These are phyloP conservation scores for Phaethornis superciliosus DNA, from an alignment of 2,113 vertebrate genomes.

Conservation along the genomic window DNA sequence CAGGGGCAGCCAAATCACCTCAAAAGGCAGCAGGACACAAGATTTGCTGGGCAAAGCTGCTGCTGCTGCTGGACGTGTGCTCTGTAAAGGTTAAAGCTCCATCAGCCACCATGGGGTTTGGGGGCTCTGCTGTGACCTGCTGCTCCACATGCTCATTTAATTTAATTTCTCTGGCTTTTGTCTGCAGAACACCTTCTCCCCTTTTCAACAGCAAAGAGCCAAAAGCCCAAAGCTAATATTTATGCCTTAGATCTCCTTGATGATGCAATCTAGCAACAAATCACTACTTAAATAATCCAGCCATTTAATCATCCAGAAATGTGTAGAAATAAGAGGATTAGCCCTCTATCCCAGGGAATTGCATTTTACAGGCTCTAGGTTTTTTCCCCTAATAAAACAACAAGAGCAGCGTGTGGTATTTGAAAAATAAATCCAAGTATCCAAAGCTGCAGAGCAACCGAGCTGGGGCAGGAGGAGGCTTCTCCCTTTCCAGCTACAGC, in stretches of 20 bases:
- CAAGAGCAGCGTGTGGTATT: not conserved
- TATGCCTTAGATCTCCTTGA: slow-evolving; percentile 24
- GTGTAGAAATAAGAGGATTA: slow-evolving; percentile 55
- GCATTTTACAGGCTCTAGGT: not conserved
- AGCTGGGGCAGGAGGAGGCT: not conserved
- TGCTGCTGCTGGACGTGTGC: not conserved
- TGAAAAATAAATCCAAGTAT: not conserved
- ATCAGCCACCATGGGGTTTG: rapidly evolving
- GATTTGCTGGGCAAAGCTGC: not conserved
- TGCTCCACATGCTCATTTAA: not conserved
- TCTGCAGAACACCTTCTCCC: slow-evolving; percentile 20
- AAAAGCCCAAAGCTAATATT: slow-evolving; percentile 29
- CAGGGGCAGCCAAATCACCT: not conserved
- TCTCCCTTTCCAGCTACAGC: not conserved
- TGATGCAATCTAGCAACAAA: slow-evolving; percentile 40
- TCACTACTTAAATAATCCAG: slow-evolving; percentile 42
- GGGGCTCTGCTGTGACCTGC: not conserved
- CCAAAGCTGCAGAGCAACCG: not conserved
- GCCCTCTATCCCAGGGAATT: not conserved
- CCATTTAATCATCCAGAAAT: slow-evolving; percentile 54
- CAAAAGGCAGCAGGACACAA: rapidly evolving
- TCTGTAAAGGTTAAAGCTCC: not conserved
- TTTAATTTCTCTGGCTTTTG: slow-evolving; percentile 10
- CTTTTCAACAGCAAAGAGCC: slow-evolving; percentile 1
- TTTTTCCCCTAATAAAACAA: not conserved